Conservation (phyloP, 2,888 invertebrate species). For the Chymomyza amoena region DNA sequence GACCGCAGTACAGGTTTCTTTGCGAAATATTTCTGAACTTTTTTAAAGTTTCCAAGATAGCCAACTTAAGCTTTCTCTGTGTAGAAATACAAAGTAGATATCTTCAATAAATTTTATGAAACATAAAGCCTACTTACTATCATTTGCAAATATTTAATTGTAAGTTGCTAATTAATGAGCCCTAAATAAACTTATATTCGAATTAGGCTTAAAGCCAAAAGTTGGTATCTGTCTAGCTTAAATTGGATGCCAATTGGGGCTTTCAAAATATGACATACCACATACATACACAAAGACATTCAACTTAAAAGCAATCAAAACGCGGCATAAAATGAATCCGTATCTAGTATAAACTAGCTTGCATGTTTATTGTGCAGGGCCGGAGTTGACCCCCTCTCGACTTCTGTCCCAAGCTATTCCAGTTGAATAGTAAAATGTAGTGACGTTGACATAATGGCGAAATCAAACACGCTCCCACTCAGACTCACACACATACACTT, state of each 20-base stretch:
- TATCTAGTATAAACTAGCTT: not conserved
- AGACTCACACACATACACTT: conserved; percentile 18
- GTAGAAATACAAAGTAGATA: too few relatives aligned
- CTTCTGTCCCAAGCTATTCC: not conserved
- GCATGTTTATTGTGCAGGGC: not conserved
- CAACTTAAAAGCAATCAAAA: not conserved
- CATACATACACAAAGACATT: not conserved
- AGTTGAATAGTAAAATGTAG: conserved; percentile 36
- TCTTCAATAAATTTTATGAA: too few relatives aligned
- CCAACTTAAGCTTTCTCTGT: too few relatives aligned
- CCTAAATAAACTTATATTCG: too few relatives aligned
- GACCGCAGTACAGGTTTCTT: too few relatives aligned
- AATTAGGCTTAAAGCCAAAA: too few relatives aligned
- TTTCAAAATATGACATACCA: not conserved
- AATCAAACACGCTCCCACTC: conserved; percentile 41
- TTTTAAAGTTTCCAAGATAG: too few relatives aligned
- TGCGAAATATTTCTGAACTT: too few relatives aligned
- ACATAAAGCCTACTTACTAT: too few relatives aligned
- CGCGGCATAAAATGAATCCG: not conserved
- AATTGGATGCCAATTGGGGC: conserved; percentile 49
- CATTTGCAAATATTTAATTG: too few relatives aligned
- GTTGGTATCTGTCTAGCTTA: too few relatives aligned
- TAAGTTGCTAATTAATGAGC: too few relatives aligned
- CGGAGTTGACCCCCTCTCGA: not conserved
- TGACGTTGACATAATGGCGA: conserved; percentile 57